phyloP scores from a whole-genome alignment of 2,888 invertebrate species.

The Zelleria hepariella region DNA sequence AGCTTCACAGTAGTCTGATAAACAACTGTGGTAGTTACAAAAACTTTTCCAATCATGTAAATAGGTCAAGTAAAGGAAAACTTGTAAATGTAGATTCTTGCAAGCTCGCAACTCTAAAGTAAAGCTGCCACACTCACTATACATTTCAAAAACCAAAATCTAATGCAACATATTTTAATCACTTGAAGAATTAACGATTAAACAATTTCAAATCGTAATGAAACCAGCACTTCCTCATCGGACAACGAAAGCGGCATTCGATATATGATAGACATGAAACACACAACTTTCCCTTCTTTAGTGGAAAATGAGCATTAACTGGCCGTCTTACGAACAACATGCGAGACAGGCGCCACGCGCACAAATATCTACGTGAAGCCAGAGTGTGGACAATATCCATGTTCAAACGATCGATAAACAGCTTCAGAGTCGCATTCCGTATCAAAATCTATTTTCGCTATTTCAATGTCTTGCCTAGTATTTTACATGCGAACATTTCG shows the following conservation, averaged over 20 bases:
- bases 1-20: background rate
- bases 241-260: slow-evolving; percentile 61
- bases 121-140: background rate
- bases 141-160: background rate
- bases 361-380: slow-evolving; percentile 19
- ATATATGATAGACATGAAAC: slow-evolving; percentile 54
- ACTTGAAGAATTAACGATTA: background rate
- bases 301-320: slow-evolving; percentile 59
- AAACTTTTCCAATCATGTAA: no score
- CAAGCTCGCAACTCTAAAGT: background rate
- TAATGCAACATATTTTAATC: background rate
- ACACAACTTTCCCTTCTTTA: slow-evolving; percentile 62
- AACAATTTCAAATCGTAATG: slow-evolving; percentile 15
- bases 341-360: slow-evolving; percentile 29
- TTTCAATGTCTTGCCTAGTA: background rate
- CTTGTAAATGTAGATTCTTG: no score
- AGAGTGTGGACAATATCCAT: slow-evolving; percentile 22
- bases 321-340: slow-evolving; percentile 45
- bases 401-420: background rate
- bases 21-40: background rate
- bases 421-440: background rate
- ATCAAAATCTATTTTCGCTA: background rate
- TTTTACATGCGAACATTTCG: background rate
- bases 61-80: no score
- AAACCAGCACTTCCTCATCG: slow-evolving; percentile 48